Evolutionary conservation across 2,113 vertebrate species (phyloP).

Genomic region (Engystomops pustulosus): DNA sequence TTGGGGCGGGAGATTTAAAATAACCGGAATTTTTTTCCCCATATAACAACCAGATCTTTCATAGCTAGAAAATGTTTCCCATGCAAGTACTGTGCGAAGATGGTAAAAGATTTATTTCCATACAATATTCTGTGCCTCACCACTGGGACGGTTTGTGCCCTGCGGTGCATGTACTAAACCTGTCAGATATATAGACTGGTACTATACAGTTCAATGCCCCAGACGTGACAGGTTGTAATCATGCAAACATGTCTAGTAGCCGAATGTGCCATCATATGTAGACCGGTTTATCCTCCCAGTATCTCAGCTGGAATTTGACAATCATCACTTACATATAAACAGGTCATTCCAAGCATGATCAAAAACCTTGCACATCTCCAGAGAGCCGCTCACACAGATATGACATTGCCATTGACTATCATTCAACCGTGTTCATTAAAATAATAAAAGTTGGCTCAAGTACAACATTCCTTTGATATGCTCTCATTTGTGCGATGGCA

Average conservation of each 20-base stretch:
- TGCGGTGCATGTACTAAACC: not conserved
- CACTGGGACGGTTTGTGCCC: not conserved
- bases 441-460: conserved; percentile 51
- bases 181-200: not conserved
- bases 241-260: not conserved
- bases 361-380: not conserved
- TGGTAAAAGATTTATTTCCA: not conserved
- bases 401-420: conserved; percentile 45
- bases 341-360: conserved; percentile 20
- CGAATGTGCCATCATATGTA: not conserved
- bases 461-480: conserved; percentile 53
- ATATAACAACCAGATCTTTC: too few species aligned
- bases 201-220: not conserved
- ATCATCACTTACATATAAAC: not conserved
- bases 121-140: not conserved
- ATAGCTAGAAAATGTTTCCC: not conserved
- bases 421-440: conserved; percentile 54
- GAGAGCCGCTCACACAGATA: conserved; percentile 21
- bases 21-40: too few species aligned
- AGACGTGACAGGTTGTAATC: not conserved
- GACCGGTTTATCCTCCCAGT: not conserved
- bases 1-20: too few species aligned
- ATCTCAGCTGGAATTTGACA: not conserved
- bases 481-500: conserved; percentile 48
- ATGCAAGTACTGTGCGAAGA: not conserved